Base-by-base conservation (phyloP, 2,113 vertebrate genomes). In the Crotalus viridis region DNA sequence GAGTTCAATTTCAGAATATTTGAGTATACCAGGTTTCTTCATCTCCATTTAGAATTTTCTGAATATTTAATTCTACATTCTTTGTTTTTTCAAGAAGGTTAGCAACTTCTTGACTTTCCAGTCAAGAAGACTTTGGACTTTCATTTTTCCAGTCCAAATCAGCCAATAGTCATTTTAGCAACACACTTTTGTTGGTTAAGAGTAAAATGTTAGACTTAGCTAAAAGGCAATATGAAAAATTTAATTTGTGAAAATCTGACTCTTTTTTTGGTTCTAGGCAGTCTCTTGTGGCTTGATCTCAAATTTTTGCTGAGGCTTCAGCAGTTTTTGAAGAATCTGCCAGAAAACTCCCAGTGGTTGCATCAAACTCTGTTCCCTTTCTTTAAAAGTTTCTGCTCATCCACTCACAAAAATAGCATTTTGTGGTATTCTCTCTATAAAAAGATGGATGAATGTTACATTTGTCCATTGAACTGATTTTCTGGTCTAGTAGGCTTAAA, bases 101-200 rank as follows among this genome's bases (percentile, higher is more conserved):
- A 69, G 57, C 43, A 88, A 22, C 54, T n/a, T 19, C 28, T 64
- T n/a, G 51, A 8, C 15, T 51, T 51, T 51, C 48, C 48, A 51
- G 48, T 51, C 48, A 51, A 51, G 48, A 51, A 51, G 48, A 51
- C 48, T 51, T 51, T 51, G 48, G 48, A 51, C 48, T 15, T 92
- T 87, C 56, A 51, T 24, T 51, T 39, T 87, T 61, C n/a, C 57
- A 69, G 15, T 54, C n/a, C 33, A 43, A 93, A n/a, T 22, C 92
- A 89, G 2, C 85, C 93, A 59, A 81, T 93, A 94, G 88, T 88
- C 94, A 61, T 61, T 52, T 54, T 0, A 0, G 21, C 12, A 92
- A 85, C 8, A 95, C 93, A 92, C 93, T 94, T 94, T 89, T 95
- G 64, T 74, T 95, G 52, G n/a, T 74, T 54, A 92, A 86, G 51